Conservation (phyloP, 2,113 vertebrate genomes). For the Psittacara wagleri region DNA sequence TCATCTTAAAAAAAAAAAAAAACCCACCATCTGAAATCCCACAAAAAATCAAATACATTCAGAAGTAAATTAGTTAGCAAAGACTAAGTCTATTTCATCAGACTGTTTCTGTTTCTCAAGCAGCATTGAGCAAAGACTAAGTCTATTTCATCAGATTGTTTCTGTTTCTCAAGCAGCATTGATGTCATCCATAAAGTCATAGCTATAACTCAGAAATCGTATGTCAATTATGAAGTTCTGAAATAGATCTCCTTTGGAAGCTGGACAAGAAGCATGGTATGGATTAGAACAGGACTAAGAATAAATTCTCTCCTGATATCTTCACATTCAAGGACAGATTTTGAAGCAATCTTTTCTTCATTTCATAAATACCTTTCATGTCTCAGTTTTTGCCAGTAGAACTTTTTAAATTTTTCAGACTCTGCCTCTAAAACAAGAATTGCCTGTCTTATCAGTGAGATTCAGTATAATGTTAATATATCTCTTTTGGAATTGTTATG, state of each 20-base stretch:
- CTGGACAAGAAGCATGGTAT: neutral
- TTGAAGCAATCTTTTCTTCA: neutral
- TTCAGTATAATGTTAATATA: neutral
- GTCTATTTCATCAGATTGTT: neutral
- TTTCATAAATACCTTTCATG: neutral
- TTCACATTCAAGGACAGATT: neutral
- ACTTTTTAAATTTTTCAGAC: neutral
- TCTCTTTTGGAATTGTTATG: neutral
- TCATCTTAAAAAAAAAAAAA: neutral
- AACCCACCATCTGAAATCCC: accelerated
- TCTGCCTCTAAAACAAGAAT: neutral
- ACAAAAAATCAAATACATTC: neutral
- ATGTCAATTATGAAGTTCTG: neutral
- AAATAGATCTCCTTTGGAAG: neutral
- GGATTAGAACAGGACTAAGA: neutral
- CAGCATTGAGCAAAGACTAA: neutral
- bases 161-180: neutral
- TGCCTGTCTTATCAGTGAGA: neutral
- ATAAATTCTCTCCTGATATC: neutral
- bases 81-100: neutral
- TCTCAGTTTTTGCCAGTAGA: neutral
- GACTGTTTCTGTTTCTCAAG: neutral
- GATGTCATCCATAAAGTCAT: neutral
- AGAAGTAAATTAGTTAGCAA: neutral
- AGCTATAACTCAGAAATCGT: neutral